Base-by-base conservation (phyloP, 2,113 vertebrate genomes). In the Astur gentilis region DNA sequence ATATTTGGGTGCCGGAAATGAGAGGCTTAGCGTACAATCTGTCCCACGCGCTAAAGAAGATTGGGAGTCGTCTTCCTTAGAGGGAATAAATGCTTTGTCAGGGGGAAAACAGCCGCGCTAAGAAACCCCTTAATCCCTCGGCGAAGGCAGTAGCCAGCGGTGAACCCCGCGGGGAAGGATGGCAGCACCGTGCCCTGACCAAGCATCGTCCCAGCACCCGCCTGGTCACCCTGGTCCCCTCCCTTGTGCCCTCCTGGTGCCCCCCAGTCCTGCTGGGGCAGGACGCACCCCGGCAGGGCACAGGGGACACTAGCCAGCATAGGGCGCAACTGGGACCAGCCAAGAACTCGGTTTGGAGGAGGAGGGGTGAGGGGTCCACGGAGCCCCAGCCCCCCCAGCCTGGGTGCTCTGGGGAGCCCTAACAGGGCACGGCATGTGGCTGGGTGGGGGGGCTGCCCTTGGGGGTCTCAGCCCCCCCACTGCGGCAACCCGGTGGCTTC, bases 191-290 rank as follows among this genome's bases (percentile, higher is more conserved):
- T 42, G 36, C n/a, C 66, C 42, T 11, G 49, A 31, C 25, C 3
- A 3, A 11, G 4, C 40, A 13, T 16, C 0, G 0, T 29, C 54
- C 42, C 57, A 7, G 31, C 6, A 3, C 58, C 47, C 1, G 0
- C 36, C 20, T 10, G 12, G 15, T 23, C 15, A 4, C 19, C 42
- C 40, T 3, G 3, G 5, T 62, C 34, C 49, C 44, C 73, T 36
- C 31, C 52, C 42, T 31, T 52, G 50, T 52, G 25, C 50, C 50
- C 50, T 52, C 50, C 25, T 26, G 25, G 25, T 29, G 15, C 52
- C 27, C n/a, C 36, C 26, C 8, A 6, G 11, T 19, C 11, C 36
- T 27, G 29, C 19, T 32, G 40, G 64, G 40, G 40, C 64, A 31
- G 62, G 19, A 31, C 9, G 19, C 36, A 9, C 21, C 54, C 55